Evolutionary conservation across 2,113 vertebrate genomes (phyloP).

Genomic region (Verasper variegatus): DNA sequence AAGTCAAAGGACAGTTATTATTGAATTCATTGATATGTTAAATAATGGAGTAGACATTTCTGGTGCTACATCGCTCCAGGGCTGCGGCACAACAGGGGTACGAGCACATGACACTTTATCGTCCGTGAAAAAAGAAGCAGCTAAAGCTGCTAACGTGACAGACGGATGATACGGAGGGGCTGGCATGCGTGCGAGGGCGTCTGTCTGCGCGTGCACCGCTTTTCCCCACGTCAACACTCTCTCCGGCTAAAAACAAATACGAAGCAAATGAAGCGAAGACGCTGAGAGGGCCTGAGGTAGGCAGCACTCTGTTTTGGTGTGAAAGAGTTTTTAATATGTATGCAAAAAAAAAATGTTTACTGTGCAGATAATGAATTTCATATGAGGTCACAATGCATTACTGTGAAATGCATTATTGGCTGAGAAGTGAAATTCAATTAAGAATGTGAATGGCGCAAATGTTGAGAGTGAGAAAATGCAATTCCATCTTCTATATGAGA

Average conservation of each 20-base stretch:
- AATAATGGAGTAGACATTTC: conserved; percentile 60
- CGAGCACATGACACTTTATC: conserved; percentile 45
- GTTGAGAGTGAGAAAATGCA: conserved; percentile 13
- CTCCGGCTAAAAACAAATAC: conserved; percentile 68
- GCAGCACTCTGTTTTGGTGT: conserved; percentile 35
- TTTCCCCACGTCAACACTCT: conserved; percentile 55
- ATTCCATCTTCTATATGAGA: conserved; percentile 26
- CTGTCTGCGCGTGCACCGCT: conserved; percentile 52
- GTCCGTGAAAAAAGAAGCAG: conserved; percentile 62
- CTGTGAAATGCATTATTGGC: conserved; percentile 64
- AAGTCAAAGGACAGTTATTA: conserved; percentile 44
- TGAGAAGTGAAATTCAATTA: conserved; percentile 63
- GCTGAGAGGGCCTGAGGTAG: conserved; percentile 62
- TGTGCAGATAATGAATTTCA: conserved; percentile 72
- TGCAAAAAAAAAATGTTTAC: conserved; percentile 73
- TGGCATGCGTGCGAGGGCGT: conserved; percentile 56
- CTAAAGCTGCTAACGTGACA: conserved; percentile 75
- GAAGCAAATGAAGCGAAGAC: conserved; percentile 66
- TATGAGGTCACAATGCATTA: conserved; percentile 62
- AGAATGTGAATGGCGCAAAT: conserved; percentile 51
- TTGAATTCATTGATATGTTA: conserved; percentile 60
- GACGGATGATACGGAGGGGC: conserved; percentile 59
- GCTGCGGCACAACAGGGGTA: conserved; percentile 25
- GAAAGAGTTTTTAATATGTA: conserved; percentile 75
- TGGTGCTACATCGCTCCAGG: conserved; percentile 47